Evolutionary conservation across 1,140 invertebrate genomes (phyloP), one percentile per base, ranked within the genome.

Genomic region (Notospermus geniculatus): DNA sequence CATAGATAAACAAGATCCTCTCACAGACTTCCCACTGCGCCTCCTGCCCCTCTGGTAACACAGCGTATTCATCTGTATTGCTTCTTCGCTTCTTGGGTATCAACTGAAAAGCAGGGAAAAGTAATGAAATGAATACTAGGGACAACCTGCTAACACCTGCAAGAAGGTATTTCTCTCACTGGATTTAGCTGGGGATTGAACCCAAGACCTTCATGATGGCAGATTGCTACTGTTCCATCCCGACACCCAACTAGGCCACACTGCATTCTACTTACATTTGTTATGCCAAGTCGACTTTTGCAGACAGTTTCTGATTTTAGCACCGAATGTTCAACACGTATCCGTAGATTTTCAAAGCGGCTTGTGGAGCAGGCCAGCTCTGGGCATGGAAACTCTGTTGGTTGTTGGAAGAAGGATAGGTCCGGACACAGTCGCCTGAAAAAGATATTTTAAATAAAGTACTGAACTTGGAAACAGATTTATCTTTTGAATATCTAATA

Each of bases 361-460:
- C 69, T 69, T 17, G 64, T 62, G 1, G 65, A 62, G 54, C 71
- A 68, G 4, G 70, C 65, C 11, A 80, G 58, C 27, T 74, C 70
- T 13, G 72, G 66, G 67, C 77, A 78, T 0, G 83, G 93, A 83
- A 87, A 93, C 58, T 93, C 90, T 7, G 92, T 94, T 7, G 92
- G 87, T 79, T 89, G 91, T 84, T 97, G 94, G 80, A 97, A 98
- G 80, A 98, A 98, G 59, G 91, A 94, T 76, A 98, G 93, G 77
- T 97, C 95, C 53, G 95, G 95, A 83, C 92, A 97, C 0, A 98
- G 76, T 23, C 95, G 86, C 65, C 88, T 89, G 68, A n/a, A 83
- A 75, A 71, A 50, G 30, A 57, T 45, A 52, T 27, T 53, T 39
- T n/a, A n/a, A n/a, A n/a, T n/a, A n/a, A n/a, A n/a, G n/a, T n/a